A percentile compares a stretch with the other conserved stretches of the same genome.
phyloP scores from a whole-genome alignment of 1,140 invertebrate genomes.

The Dendrolimus punctatus region DNA sequence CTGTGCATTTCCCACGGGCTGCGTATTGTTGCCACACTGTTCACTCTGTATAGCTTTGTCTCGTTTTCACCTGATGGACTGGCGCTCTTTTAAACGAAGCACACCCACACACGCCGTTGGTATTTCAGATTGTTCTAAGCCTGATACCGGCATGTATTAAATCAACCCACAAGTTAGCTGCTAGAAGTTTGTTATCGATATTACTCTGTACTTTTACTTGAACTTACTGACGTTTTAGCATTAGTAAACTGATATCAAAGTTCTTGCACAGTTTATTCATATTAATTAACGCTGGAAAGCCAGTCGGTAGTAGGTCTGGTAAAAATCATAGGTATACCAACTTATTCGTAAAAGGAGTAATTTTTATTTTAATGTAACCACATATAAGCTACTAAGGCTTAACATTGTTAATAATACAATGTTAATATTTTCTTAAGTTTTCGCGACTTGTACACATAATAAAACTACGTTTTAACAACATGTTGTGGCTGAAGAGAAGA shows the following conservation, averaged over 20 bases:
- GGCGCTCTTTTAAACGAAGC: slow-evolving; percentile 66
- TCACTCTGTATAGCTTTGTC: slow-evolving; percentile 37
- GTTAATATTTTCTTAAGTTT: too few species aligned
- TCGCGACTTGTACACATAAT: too few species aligned
- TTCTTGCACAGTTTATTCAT: slow-evolving; percentile 1
- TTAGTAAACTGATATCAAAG: slow-evolving; percentile 1
- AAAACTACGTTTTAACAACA: too few species aligned
- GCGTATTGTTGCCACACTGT: slow-evolving; percentile 35
- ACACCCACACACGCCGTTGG: slow-evolving; percentile 67
- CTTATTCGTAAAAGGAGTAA: background rate
- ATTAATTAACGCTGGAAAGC: slow-evolving; percentile 3
- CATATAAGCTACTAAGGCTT: background rate
- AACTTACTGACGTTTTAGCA: slow-evolving; percentile 13
- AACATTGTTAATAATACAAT: background rate
- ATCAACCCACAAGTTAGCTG: slow-evolving; percentile 47
- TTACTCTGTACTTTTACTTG: slow-evolving; percentile 21
- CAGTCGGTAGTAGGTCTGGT: too few species aligned
- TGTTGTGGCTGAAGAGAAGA: too few species aligned
- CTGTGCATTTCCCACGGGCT: slow-evolving; percentile 73
- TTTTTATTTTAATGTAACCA: background rate
- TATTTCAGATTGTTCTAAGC: slow-evolving; percentile 64
- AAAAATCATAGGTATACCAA: slow-evolving; percentile 1
- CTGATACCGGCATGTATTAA: slow-evolving; percentile 60
- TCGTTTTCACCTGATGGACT: slow-evolving; percentile 53
- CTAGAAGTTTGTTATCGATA: slow-evolving; percentile 36